These are phyloP conservation scores for Sebastes trivittatus DNA, from an alignment of 2,797 vertebrate species.

Conservation along the genomic window DNA sequence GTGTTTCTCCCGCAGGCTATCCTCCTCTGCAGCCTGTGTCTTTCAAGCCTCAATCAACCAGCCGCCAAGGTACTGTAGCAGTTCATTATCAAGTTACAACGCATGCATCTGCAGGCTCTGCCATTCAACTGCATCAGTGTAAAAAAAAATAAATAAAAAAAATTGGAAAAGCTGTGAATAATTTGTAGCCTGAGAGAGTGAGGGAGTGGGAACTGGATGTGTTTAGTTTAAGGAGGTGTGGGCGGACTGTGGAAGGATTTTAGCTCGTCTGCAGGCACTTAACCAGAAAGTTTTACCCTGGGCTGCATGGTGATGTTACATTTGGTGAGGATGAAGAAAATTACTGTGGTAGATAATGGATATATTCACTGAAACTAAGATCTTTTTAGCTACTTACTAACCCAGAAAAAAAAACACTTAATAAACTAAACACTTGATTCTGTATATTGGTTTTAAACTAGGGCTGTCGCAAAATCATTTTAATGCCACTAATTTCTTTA, in stretches of 20 bases:
- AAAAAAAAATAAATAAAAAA: background rate
- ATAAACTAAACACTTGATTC: background rate
- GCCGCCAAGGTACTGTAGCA: conserved; percentile 67
- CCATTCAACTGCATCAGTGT: conserved; percentile 25
- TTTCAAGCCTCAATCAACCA: conserved; percentile 57
- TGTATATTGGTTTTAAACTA: background rate
- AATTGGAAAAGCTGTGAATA: conserved; percentile 51
- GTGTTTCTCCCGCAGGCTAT: conserved; percentile 66
- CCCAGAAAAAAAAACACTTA: background rate
- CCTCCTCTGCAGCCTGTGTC: conserved; percentile 62
- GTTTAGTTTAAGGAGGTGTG: conserved; percentile 53
- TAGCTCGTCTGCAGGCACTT: conserved; percentile 33
- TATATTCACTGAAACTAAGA: background rate
- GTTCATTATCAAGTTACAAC: conserved; percentile 33
- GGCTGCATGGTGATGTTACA: conserved; percentile 1
- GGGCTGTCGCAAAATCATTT: no score
- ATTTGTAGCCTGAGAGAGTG: conserved; percentile 48
- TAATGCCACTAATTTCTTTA: no score
- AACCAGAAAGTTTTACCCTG: conserved; percentile 29
- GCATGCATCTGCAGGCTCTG: conserved; percentile 17
- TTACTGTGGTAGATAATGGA: background rate
- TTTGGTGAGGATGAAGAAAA: conserved; percentile 20
- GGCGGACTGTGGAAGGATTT: conserved; percentile 50
- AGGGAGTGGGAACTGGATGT: conserved; percentile 62
- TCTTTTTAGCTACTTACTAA: background rate